These are phyloP conservation scores for Pangasius djambal DNA, from an alignment of 2,797 vertebrate genomes.

Conservation along the genomic window DNA sequence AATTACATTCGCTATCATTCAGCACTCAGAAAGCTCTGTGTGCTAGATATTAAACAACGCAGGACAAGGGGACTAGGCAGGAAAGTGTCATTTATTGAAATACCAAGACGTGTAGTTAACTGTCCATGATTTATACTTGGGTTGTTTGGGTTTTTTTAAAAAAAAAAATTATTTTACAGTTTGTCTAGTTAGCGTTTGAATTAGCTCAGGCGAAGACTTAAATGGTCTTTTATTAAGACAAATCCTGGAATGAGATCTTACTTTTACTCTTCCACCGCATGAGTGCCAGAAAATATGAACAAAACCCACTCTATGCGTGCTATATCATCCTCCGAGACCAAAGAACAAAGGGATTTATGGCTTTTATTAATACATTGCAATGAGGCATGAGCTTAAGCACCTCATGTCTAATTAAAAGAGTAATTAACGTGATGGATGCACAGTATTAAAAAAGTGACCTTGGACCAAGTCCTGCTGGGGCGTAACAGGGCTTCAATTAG, in stretches of 20 bases:
- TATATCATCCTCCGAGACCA: slow-evolving; percentile 12
- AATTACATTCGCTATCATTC: slow-evolving; percentile 63
- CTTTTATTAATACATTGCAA: slow-evolving; percentile 47
- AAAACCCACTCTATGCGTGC: background rate
- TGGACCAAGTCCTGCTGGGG: slow-evolving; percentile 35
- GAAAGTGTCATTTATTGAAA: slow-evolving; percentile 6
- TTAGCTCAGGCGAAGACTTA: background rate
- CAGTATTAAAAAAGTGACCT: slow-evolving; percentile 44
- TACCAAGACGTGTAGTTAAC: background rate
- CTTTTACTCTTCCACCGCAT: background rate
- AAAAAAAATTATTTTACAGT: background rate
- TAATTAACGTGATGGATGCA: slow-evolving; percentile 55
- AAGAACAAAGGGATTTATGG: slow-evolving; percentile 46
- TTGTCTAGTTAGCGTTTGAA: background rate
- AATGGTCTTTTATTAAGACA: background rate
- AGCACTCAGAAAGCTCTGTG: slow-evolving; percentile 36
- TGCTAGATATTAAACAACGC: slow-evolving; percentile 7
- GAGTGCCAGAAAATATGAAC: background rate
- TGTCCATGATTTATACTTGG: background rate
- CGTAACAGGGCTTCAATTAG: slow-evolving; percentile 46
- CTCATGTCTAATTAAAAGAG: slow-evolving; percentile 57
- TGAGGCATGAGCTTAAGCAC: slow-evolving; percentile 51
- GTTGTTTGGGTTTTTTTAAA: background rate
- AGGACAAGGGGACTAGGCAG: slow-evolving; percentile 24
- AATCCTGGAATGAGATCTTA: background rate